phyloP scores from a whole-genome alignment of 2,113 vertebrate species.

The Phycodurus eques region DNA sequence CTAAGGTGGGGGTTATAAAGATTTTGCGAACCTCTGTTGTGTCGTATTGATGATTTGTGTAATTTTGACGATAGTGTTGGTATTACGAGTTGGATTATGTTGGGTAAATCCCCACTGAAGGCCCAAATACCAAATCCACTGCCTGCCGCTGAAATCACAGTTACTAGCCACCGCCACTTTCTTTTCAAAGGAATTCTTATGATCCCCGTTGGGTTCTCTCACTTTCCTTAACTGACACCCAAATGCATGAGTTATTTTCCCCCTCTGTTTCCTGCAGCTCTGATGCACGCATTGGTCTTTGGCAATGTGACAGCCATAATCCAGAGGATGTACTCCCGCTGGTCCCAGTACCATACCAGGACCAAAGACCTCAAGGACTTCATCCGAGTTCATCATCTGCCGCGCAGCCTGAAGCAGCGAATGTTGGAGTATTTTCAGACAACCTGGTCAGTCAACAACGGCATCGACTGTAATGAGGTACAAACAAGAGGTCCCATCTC shows the following conservation, averaged over 20 bases:
- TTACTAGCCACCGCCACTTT: no score
- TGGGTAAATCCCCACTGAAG: no score
- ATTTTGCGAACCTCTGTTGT: no score
- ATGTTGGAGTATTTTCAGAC: conserved; percentile 99
- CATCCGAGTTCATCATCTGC: conserved; percentile 93
- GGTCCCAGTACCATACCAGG: conserved; percentile 97
- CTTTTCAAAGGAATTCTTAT: no score
- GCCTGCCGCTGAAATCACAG: no score
- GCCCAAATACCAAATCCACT: no score
- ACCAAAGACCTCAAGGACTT: conserved; percentile 98
- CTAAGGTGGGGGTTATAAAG: no score
- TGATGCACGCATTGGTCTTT: conserved; percentile 98
- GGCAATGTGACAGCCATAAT: conserved; percentile 98
- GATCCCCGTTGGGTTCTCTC: no score
- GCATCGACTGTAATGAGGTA: conserved; percentile 98
- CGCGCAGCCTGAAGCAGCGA: conserved; percentile 94
- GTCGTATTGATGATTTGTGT: no score
- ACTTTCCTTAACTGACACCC: no score
- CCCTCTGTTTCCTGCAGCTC: conserved; percentile 67
- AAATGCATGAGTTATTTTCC: background rate
- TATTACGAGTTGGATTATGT: no score
- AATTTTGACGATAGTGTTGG: no score
- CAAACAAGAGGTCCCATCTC: background rate
- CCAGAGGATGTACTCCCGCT: conserved; percentile 97
- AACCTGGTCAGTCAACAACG: conserved; percentile 98